phyloP scores from a whole-genome alignment of 2,113 vertebrate genomes.

The Brachionichthys hirsutus region DNA sequence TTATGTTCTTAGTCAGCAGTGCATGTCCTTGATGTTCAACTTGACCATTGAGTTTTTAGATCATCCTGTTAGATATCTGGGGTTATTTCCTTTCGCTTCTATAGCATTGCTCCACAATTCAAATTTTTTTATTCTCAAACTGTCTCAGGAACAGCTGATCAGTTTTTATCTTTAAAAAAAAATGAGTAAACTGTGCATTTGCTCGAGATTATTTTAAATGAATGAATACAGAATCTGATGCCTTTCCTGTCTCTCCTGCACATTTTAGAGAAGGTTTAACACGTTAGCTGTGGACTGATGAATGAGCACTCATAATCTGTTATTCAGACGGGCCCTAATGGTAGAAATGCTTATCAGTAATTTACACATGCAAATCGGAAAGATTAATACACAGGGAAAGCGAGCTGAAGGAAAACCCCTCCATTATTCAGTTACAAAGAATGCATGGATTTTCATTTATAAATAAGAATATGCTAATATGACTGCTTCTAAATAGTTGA shows the following conservation, averaged over 20 bases:
- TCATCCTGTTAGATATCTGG: constrained; percentile 20
- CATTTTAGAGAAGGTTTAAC: neutral
- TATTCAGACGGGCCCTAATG: constrained; percentile 1
- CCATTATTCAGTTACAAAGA: neutral
- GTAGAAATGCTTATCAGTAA: neutral
- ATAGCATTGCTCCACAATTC: neutral
- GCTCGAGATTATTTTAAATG: neutral
- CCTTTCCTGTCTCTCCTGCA: neutral
- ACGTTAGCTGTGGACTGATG: neutral
- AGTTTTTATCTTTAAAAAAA: no score
- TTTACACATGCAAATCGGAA: neutral
- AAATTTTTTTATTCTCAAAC: neutral
- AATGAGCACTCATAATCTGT: neutral
- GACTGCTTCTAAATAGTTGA: neutral
- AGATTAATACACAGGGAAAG: neutral
- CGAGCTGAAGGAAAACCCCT: neutral
- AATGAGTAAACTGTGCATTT: no score
- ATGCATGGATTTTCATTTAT: neutral
- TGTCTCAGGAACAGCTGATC: neutral
- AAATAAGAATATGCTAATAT: neutral
- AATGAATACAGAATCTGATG: no score
- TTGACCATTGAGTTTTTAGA: constrained; percentile 3
- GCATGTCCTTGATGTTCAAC: constrained; percentile 45
- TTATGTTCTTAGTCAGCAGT: constrained; percentile 26
- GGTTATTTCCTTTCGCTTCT: constrained; percentile 17